Conservation (phyloP, 2,113 vertebrate species). For the Agapornis roseicollis region DNA sequence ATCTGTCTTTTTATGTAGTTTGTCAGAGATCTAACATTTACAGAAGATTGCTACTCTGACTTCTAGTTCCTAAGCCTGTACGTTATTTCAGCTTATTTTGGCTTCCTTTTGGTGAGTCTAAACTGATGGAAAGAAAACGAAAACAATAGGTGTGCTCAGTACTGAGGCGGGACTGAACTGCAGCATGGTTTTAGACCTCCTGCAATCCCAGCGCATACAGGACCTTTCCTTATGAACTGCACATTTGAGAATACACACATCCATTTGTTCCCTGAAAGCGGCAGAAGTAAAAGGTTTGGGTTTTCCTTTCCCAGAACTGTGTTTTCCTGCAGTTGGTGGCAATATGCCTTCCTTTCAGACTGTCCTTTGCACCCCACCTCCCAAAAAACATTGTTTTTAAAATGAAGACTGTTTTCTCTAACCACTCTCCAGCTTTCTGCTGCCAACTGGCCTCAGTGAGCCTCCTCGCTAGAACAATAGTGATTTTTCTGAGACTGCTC, state of each 20-base stretch:
- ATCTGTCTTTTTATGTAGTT: neutral
- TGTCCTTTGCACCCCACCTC: neutral
- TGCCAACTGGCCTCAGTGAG: constrained; percentile 50
- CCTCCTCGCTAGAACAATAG: constrained; percentile 53
- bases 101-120: neutral
- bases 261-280: neutral
- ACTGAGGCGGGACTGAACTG: neutral
- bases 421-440: constrained; percentile 28
- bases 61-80: neutral
- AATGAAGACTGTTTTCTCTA: constrained; percentile 30
- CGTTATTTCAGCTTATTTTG: neutral
- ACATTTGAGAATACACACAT: neutral
- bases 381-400: constrained; percentile 14
- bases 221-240: neutral
- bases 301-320: neutral
- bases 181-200: neutral
- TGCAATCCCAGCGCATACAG: neutral
- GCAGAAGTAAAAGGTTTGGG: neutral
- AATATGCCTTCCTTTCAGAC: neutral
- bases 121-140: neutral
- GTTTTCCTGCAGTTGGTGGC: constrained; percentile 14
- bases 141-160: neutral
- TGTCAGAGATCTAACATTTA: neutral
- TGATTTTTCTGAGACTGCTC: constrained; percentile 56
- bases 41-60: neutral